These are phyloP conservation scores for Melanerpes aurifrons DNA, from an alignment of 2,113 vertebrate genomes.

Conservation along the genomic window DNA sequence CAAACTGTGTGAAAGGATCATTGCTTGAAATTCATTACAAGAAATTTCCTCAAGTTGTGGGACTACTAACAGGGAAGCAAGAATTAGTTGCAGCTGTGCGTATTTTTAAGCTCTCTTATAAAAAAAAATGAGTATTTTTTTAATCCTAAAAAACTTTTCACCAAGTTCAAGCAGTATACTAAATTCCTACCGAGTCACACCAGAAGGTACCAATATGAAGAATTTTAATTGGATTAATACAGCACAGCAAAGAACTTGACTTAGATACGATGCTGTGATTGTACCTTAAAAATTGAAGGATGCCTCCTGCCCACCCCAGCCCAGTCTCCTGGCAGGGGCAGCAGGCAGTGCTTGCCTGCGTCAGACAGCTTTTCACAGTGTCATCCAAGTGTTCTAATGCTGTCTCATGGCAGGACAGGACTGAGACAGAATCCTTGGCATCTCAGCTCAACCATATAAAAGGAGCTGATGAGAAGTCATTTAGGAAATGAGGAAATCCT, in stretches of 20 bases:
- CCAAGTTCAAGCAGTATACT: background rate
- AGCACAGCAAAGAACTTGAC: conserved; percentile 29
- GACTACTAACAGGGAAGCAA: conserved; percentile 8
- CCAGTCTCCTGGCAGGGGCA: conserved; percentile 43
- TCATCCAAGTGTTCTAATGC: background rate
- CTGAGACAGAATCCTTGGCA: background rate
- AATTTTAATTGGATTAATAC: conserved; percentile 6
- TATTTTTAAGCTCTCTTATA: conserved; percentile 3
- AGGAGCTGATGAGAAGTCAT: background rate
- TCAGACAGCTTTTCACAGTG: background rate
- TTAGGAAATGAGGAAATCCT: conserved; percentile 20
- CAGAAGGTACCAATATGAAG: background rate
- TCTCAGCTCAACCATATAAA: background rate
- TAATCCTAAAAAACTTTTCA: background rate
- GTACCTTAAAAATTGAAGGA: conserved; percentile 61
- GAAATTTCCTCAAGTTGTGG: background rate
- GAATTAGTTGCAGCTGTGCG: conserved; percentile 69
- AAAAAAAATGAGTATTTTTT: background rate
- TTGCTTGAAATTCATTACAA: background rate
- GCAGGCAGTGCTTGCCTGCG: background rate
- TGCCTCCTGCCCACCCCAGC: background rate
- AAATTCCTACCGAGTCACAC: background rate
- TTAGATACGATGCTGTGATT: background rate
- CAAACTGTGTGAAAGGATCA: background rate
- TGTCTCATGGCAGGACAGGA: background rate